Base-by-base conservation (phyloP, 2,113 vertebrate genomes). In the Anthoscopus minutus region DNA sequence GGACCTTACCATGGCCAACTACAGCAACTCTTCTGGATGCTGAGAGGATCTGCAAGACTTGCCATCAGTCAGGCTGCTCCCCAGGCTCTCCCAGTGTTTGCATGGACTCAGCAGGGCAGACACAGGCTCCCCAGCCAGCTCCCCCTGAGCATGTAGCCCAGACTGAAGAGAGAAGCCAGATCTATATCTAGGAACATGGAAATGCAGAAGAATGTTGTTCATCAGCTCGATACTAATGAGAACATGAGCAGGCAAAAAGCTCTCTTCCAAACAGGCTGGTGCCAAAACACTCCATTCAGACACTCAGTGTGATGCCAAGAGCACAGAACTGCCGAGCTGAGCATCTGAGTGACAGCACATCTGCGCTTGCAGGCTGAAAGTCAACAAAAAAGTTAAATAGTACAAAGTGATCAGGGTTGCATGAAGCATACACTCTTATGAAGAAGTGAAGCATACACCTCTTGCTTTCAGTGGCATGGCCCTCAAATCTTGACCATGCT, bases 211-310 rank as follows among this genome's bases (percentile, higher is more conserved):
- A 91, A 91, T 72, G 72, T 45, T 24, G 31, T 84, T 94, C 72
- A 86, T 92, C 88, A 78, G 86, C 86, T 90, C 80, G 81, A 88
- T 78, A 83, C 92, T 92, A 92, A 92, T 88, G 72, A 94, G 84
- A 86, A 92, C 65, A 67, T 24, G 70, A 93, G 81, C 70, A 79
- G 81, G 44, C 92, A 94, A 89, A 93, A n/a, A 64, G 77, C 69
- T 89, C 88, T 65, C 45, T 78, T 72, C 81, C 44, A 57, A 83
- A 57, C 31, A 64, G 40, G 15, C 73, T 69, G 44, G 37, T 85
- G 84, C 93, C 83, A 95, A 94, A 92, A 23, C 9, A 15, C 82
- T 65, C 42, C 47, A 8, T 70, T 88, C 92, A 88, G 61, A 80
- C 80, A 10, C 62, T 64, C 25, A 11, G 24, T 31, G 28, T 2